Base-by-base conservation (phyloP, 1,140 invertebrate species). In the Bombus confusus region DNA sequence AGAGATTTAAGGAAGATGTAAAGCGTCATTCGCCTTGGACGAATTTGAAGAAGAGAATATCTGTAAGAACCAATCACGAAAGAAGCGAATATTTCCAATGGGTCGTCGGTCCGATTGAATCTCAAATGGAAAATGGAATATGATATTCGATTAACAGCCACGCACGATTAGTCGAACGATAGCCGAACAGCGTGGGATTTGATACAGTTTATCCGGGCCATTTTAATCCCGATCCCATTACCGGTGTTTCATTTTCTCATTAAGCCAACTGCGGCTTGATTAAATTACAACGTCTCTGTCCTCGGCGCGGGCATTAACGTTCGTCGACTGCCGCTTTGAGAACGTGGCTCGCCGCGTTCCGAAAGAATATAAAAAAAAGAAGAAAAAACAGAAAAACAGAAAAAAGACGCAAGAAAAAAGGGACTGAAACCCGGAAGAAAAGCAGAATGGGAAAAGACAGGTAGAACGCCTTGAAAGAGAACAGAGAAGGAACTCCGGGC, bases 231-330 rank as follows among this genome's bases (percentile, higher is more conserved):
- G 62, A 41, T n/a, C 71, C 47, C 47, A 83, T 89, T 88, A 88
- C 73, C 73, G 68, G 28, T 85, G 66, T 79, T 89, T 88, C 83
- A 75, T 88, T 88, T 77, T 86, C 77, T 88, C 68, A 83, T 88
- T 77, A 75, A 74, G 37, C 59, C 64, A 31, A 31, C 76, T 73
- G 15, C 52, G 41, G 66, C 39, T 81, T 88, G 87, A 88, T 89
- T 86, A 88, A 89, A 88, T 89, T 89, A 88, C 80, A 31, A 57
- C 34, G 18, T 39, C 28, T 31, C 31, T 15, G 22, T 31, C 22
- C 37, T 31, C 62, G 34, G 47, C 28, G 76, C 37, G 31, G 74
- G 57, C 82, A 66, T 78, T 86, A 83, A 75, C 86, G 76, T 68
- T 41, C 66, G 39, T 37, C 73, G 34, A 64, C 59, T 79, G 25